Evolutionary conservation across 2,113 vertebrate genomes (phyloP).

Genomic region (Climacteris rufus): DNA sequence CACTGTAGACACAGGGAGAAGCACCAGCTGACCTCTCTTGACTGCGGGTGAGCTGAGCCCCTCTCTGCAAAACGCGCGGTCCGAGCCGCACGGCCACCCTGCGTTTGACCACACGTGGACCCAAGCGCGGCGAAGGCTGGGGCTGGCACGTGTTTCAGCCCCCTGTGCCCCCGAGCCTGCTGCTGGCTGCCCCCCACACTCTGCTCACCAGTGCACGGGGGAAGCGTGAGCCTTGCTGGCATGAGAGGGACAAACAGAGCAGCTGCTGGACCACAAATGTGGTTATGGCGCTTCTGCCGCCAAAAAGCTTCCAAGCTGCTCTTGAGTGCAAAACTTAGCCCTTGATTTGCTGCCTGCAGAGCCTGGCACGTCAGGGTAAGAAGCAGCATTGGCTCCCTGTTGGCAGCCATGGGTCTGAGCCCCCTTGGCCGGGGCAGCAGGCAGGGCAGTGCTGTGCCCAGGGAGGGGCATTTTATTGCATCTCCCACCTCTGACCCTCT

Average conservation of each 20-base stretch:
- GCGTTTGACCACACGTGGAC: fast-evolving
- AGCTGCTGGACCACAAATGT: fast-evolving
- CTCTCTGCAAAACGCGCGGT: neutral
- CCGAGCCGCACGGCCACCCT: fast-evolving
- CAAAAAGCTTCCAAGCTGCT: neutral
- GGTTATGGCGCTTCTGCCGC: neutral
- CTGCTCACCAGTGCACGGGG: fast-evolving
- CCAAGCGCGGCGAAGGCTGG: fast-evolving
- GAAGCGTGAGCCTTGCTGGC: fast-evolving
- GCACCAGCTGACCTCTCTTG: neutral
- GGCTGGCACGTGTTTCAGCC: fast-evolving
- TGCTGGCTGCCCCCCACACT: neutral
- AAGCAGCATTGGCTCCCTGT: fast-evolving
- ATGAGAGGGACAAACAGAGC: neutral
- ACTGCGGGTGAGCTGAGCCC: neutral
- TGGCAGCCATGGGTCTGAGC: neutral
- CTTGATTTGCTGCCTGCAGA: neutral
- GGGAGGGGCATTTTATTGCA: fast-evolving
- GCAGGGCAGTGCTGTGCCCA: neutral
- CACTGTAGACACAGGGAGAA: neutral
- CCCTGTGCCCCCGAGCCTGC: fast-evolving
- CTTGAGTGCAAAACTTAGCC: neutral
- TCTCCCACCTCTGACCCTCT: neutral
- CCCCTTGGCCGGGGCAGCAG: neutral
- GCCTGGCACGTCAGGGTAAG: fast-evolving